These are phyloP conservation scores for Otis tarda DNA, from an alignment of 2,113 vertebrate species.

Conservation along the genomic window DNA sequence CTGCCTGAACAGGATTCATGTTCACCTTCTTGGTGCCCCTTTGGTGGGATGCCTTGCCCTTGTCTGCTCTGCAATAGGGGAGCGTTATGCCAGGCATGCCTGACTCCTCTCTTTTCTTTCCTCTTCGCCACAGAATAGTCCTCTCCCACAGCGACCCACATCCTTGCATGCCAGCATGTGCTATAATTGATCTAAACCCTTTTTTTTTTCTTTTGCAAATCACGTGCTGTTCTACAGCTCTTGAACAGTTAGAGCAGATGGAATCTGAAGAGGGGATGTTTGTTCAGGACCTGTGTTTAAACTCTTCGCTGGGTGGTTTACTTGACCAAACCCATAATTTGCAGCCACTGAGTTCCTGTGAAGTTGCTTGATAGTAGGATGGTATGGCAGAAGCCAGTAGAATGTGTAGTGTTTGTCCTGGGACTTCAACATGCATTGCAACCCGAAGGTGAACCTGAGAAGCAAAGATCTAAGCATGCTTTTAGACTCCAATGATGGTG, in stretches of 20 bases:
- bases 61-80: background rate
- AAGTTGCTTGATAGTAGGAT: background rate
- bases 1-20: background rate
- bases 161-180: background rate
- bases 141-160: background rate
- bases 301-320: background rate
- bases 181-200: background rate
- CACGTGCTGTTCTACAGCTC: background rate
- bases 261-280: background rate
- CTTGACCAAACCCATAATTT: fast-evolving
- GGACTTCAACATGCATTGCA: background rate
- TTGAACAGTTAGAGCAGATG: background rate
- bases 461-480: background rate
- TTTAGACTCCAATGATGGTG: background rate
- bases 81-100: background rate
- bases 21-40: background rate
- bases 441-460: background rate
- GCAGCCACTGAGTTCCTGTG: background rate
- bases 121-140: background rate
- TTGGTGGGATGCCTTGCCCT: background rate
- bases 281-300: background rate
- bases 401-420: background rate
- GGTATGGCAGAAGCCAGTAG: background rate
- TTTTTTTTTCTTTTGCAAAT: background rate
- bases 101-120: background rate